These are phyloP conservation scores for Linyphia triangularis DNA, from an alignment of 2,888 invertebrate species.

Conservation along the genomic window DNA sequence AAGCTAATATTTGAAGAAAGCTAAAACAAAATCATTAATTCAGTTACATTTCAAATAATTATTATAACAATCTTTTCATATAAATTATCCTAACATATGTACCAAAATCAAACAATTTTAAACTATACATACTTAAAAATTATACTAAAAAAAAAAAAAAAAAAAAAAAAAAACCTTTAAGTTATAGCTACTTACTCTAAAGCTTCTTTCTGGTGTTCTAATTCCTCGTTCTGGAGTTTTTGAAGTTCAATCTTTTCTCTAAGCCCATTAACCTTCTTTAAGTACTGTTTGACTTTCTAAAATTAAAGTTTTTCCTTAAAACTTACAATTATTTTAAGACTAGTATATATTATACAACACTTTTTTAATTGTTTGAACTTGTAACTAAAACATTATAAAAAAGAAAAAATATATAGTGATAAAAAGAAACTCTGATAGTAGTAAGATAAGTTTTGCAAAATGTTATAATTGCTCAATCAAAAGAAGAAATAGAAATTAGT, in stretches of 20 bases:
- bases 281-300: constrained; percentile 57
- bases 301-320: not conserved
- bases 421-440: no score
- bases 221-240: constrained; percentile 45
- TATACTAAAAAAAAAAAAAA: not conserved
- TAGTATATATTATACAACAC: not conserved
- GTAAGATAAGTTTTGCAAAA: no score
- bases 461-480: no score
- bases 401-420: no score
- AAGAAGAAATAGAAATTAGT: no score
- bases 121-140: not conserved
- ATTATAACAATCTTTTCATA: no score
- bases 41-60: no score
- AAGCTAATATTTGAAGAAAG: no score
- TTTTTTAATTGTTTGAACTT: no score
- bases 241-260: constrained; percentile 44
- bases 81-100: no score
- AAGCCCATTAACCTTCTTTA: constrained; percentile 41
- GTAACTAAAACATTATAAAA: no score
- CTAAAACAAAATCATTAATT: no score
- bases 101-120: not conserved
- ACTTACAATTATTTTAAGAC: not conserved
- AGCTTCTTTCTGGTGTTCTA: constrained; percentile 40
- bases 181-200: constrained; percentile 53
- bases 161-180: not conserved